Conservation (phyloP, 1,140 invertebrate species). For the Aphaenogaster rudis region DNA sequence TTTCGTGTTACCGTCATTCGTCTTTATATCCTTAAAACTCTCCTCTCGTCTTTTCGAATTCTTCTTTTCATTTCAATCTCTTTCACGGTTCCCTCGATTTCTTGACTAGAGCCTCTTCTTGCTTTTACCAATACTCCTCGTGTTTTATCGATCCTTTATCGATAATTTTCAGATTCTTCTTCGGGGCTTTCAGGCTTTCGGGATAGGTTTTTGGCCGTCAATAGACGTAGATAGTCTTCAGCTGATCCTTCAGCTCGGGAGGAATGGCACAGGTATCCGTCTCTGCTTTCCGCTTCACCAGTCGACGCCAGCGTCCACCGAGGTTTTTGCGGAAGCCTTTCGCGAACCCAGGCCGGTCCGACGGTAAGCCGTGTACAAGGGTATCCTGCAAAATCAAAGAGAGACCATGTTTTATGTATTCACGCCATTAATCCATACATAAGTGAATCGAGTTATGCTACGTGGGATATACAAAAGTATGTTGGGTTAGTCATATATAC, state of each 20-base stretch:
- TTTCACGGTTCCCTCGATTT: neutral
- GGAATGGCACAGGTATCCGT: constrained; percentile 94
- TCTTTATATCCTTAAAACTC: neutral
- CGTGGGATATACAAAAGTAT: constrained; percentile 1
- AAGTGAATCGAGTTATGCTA: neutral
- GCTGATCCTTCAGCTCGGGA: constrained; percentile 94
- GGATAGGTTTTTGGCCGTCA: constrained; percentile 83
- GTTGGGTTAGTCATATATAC: neutral
- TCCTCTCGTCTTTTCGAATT: neutral
- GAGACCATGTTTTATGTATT: neutral
- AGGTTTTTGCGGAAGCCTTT: constrained; percentile 94
- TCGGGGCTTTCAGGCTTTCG: constrained; percentile 45
- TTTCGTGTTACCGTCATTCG: neutral
- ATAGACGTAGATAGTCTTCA: constrained; percentile 96
- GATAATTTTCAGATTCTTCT: constrained; percentile 70
- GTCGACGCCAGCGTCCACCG: constrained; percentile 92
- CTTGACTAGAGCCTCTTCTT: constrained; percentile 44
- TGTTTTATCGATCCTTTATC: constrained; percentile 40
- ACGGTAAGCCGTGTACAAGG: constrained; percentile 90
- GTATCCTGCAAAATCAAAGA: constrained; percentile 89
- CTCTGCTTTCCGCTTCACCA: constrained; percentile 93
- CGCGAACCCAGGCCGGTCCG: constrained; percentile 91
- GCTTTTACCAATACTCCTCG: constrained; percentile 15
- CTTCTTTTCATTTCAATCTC: constrained; percentile 7
- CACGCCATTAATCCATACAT: neutral